Percentiles rank a stretch among this genome's conserved stretches.
These are phyloP conservation scores for Noctua fimbriata DNA, from an alignment of 2,888 invertebrate species.

Conservation along the genomic window DNA sequence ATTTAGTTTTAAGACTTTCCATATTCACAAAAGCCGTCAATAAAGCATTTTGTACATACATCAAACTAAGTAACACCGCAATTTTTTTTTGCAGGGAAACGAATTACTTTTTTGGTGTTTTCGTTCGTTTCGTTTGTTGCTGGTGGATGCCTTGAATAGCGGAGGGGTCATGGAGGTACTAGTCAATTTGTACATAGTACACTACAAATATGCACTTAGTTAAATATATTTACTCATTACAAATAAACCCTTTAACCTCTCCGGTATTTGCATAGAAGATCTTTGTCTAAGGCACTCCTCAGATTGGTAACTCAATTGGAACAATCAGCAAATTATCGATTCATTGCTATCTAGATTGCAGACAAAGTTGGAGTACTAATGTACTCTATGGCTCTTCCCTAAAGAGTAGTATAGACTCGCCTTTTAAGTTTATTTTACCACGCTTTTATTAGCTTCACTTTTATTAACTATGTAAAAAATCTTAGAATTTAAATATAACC, in stretches of 20 bases:
- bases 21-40: no score
- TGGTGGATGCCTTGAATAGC: no score
- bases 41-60: no score
- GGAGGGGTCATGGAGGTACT: neutral
- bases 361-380: neutral
- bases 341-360: conserved; percentile 14
- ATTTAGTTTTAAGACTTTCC: no score
- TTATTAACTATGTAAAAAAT: no score
- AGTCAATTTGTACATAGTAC: neutral
- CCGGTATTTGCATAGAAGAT: conserved; percentile 27
- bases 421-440: neutral
- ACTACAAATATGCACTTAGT: neutral
- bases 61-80: no score
- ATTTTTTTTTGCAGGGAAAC: no score
- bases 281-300: conserved; percentile 18
- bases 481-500: no score
- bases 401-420: neutral
- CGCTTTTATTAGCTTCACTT: no score
- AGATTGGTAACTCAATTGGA: conserved; percentile 19
- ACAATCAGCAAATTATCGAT: conserved; percentile 30
- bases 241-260: conserved; percentile 2
- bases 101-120: neutral
- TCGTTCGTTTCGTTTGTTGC: no score
- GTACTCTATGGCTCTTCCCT: neutral
- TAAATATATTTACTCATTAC: conserved; percentile 19